A percentile compares a stretch with the other conserved stretches of the same genome.
Evolutionary conservation across 1,140 invertebrate genomes (phyloP).

Genomic region (Battus philenor): DNA sequence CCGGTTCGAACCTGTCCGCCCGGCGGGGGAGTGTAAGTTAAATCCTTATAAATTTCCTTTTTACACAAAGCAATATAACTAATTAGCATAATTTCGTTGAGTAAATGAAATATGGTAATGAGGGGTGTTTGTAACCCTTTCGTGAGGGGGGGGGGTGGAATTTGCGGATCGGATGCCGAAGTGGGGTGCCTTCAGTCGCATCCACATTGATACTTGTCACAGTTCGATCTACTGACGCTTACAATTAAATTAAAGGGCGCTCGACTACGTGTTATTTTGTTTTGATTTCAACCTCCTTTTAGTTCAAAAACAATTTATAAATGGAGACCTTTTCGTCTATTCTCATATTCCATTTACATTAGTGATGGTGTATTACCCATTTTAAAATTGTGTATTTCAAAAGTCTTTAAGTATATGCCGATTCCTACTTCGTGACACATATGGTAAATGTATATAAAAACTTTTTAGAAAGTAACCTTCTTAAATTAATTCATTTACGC

Average conservation of each 20-base stretch:
- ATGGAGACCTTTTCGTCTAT: too few relatives aligned
- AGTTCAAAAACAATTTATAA: too few relatives aligned
- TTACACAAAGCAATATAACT: slow-evolving; percentile 76
- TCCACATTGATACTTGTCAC: slow-evolving; percentile 68
- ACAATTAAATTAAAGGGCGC: slow-evolving; percentile 69
- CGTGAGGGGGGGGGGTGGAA: slow-evolving; percentile 28
- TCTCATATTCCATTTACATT: too few relatives aligned
- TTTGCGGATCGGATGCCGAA: slow-evolving; percentile 24
- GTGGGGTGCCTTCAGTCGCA: slow-evolving; percentile 59
- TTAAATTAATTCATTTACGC: too few relatives aligned
- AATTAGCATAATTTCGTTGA: slow-evolving; percentile 77
- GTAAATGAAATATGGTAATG: slow-evolving; percentile 76
- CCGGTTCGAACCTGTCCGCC: slow-evolving; percentile 40
- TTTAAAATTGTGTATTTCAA: too few relatives aligned
- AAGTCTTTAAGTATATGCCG: too few relatives aligned
- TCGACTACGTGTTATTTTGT: slow-evolving; percentile 53
- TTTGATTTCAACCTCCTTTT: slow-evolving; percentile 38
- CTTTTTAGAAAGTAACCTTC: too few relatives aligned
- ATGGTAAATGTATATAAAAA: too few relatives aligned
- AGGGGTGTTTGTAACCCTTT: slow-evolving; percentile 61
- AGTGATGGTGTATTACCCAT: too few relatives aligned
- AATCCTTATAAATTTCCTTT: slow-evolving; percentile 77
- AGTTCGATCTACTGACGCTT: slow-evolving; percentile 68
- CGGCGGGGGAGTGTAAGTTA: slow-evolving; percentile 61
- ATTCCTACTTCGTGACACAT: too few relatives aligned